These are phyloP conservation scores for Frankliniella intonsa DNA, from an alignment of 2,888 invertebrate genomes.

Conservation along the genomic window DNA sequence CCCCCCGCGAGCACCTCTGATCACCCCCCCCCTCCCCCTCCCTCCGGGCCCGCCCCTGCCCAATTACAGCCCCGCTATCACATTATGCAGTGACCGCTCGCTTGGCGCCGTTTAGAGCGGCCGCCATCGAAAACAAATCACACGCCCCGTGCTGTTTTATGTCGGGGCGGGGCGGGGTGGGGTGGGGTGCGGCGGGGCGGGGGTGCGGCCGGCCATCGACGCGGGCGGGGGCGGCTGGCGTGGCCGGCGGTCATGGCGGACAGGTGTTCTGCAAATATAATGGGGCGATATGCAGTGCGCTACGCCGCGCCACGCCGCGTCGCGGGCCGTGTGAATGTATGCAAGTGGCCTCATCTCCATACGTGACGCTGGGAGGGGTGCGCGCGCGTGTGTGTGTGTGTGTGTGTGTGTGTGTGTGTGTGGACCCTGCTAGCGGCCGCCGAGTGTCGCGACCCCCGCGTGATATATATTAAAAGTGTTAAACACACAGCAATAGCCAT, in stretches of 20 bases:
- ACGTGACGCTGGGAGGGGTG: background rate
- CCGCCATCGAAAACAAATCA: background rate
- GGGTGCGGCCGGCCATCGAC: background rate
- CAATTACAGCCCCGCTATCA: background rate
- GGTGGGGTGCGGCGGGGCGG: background rate
- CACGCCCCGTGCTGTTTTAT: background rate
- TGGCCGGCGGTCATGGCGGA: background rate
- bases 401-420: too few relatives aligned
- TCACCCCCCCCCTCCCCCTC: too few relatives aligned
- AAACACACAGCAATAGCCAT: background rate
- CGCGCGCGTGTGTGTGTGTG: background rate
- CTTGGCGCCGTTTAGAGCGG: background rate
- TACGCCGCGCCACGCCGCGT: background rate
- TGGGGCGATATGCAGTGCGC: conserved; percentile 2
- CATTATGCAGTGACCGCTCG: background rate
- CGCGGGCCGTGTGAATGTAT: conserved; percentile 6
- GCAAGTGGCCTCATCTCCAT: conserved; percentile 22
- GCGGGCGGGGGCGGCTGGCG: background rate
- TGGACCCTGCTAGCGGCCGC: background rate
- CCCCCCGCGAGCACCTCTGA: too few relatives aligned
- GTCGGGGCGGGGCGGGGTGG: background rate
- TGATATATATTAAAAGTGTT: background rate
- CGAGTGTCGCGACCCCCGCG: background rate
- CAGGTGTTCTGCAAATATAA: conserved; percentile 1
- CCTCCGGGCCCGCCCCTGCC: background rate